Evolutionary conservation across 1,140 invertebrate genomes (phyloP).

Genomic region (Glossosoma conforme): DNA sequence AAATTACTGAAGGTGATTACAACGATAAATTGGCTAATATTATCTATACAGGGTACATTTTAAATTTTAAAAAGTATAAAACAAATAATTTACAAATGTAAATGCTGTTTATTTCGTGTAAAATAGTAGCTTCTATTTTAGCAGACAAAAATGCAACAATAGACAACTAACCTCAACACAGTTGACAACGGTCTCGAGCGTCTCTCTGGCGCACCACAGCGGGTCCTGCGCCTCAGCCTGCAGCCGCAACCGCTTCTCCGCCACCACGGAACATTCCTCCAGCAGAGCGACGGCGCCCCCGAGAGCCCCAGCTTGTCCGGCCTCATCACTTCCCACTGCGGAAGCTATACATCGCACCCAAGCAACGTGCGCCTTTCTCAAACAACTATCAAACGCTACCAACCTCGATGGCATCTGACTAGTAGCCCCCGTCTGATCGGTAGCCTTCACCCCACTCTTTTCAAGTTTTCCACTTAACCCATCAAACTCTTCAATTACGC

Average conservation of each 20-base stretch:
- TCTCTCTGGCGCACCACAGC: constrained; percentile 32
- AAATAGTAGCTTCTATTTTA: too few species aligned
- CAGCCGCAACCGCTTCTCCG: constrained; percentile 5
- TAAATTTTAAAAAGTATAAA: neutral
- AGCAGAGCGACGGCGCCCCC: constrained; percentile 7
- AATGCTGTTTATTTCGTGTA: neutral
- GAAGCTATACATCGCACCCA: neutral
- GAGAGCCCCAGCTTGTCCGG: neutral
- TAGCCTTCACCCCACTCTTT: too few species aligned
- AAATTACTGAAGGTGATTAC: too few species aligned
- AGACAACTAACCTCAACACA: constrained; percentile 43
- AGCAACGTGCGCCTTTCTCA: constrained; percentile 37
- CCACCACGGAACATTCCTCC: constrained; percentile 11
- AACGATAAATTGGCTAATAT: too few species aligned
- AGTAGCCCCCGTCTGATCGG: constrained; percentile 26
- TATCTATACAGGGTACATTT: too few species aligned
- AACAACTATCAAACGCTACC: constrained; percentile 41
- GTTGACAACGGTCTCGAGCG: constrained; percentile 35
- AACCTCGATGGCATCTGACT: constrained; percentile 41
- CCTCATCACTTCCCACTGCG: neutral
- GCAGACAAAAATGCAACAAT: too few species aligned
- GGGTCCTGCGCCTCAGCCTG: constrained; percentile 22
- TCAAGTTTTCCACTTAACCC: too few species aligned
- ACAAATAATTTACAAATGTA: neutral
- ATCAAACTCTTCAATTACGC: too few species aligned